phyloP scores from a whole-genome alignment of 2,113 vertebrate species.

The Ophiodon elongatus region DNA sequence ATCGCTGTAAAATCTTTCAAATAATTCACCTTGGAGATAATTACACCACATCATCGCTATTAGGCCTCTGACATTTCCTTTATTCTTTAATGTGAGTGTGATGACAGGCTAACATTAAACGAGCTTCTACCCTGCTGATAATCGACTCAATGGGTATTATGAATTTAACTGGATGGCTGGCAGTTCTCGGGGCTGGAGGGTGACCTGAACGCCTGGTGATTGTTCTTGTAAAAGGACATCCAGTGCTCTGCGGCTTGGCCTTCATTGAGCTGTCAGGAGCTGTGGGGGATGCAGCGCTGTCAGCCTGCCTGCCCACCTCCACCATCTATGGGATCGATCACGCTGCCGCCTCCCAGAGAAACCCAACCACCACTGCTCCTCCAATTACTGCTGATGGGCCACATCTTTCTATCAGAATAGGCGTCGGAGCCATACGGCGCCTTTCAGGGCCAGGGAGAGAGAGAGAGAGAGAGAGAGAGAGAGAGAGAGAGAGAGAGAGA shows the following conservation, averaged over 20 bases:
- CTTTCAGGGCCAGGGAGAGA: slow-evolving; percentile 47
- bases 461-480: slow-evolving; percentile 24
- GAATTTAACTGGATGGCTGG: slow-evolving; percentile 62
- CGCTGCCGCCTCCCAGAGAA: slow-evolving; percentile 58
- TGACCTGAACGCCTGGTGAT: slow-evolving; percentile 55
- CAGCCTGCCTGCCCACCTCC: slow-evolving; percentile 59
- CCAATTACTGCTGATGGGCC: slow-evolving; percentile 79
- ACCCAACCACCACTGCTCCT: slow-evolving; percentile 71
- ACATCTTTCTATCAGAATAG: slow-evolving; percentile 66
- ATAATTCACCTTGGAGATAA: slow-evolving; percentile 74
- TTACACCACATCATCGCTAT: slow-evolving; percentile 61
- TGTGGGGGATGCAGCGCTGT: slow-evolving; percentile 56
- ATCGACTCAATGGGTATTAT: slow-evolving; percentile 72
- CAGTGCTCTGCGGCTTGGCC: slow-evolving; percentile 50
- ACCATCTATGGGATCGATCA: slow-evolving; percentile 68
- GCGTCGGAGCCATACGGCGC: slow-evolving; percentile 43
- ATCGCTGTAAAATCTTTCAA: slow-evolving; percentile 61
- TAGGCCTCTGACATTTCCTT: slow-evolving; percentile 73
- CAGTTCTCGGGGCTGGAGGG: slow-evolving; percentile 43
- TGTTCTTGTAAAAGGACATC: slow-evolving; percentile 66
- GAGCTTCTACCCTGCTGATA: slow-evolving; percentile 54
- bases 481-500: slow-evolving; percentile 24
- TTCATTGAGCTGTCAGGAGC: slow-evolving; percentile 64
- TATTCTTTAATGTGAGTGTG: slow-evolving; percentile 68
- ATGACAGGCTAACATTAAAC: slow-evolving; percentile 73